phyloP scores from a whole-genome alignment of 2,113 vertebrate genomes.

The Onychostoma macrolepis region DNA sequence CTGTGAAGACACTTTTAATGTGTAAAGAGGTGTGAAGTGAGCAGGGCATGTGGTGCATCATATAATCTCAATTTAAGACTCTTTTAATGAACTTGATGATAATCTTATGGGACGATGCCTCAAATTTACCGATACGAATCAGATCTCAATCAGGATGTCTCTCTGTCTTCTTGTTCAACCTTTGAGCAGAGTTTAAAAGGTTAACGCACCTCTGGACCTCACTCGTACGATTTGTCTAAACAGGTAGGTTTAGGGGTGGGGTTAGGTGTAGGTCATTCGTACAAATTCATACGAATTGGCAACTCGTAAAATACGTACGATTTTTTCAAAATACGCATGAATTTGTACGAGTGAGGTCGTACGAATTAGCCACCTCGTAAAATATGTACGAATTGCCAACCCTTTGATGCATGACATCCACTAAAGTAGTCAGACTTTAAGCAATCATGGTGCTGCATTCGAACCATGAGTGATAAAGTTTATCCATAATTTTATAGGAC shows the following conservation, averaged over 20 bases:
- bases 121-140: not conserved
- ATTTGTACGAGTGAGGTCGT: no score
- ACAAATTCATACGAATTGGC: no score
- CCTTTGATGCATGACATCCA: not conserved
- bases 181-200: not conserved
- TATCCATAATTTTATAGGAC: not conserved
- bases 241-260: no score
- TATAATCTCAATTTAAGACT: not conserved
- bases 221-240: no score
- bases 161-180: not conserved
- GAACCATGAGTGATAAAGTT: not conserved
- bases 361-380: no score
- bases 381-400: not conserved
- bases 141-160: not conserved
- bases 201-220: no score
- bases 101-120: not conserved
- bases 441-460: not conserved
- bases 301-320: no score
- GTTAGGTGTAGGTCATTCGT: no score
- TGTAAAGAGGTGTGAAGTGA: constrained; percentile 26
- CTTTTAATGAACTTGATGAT: not conserved
- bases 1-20: constrained; percentile 24
- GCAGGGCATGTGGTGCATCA: not conserved
- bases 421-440: not conserved
- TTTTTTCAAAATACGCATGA: no score